Evolutionary conservation across 2,797 vertebrate genomes (phyloP).

Genomic region (Galago senegalensis): DNA sequence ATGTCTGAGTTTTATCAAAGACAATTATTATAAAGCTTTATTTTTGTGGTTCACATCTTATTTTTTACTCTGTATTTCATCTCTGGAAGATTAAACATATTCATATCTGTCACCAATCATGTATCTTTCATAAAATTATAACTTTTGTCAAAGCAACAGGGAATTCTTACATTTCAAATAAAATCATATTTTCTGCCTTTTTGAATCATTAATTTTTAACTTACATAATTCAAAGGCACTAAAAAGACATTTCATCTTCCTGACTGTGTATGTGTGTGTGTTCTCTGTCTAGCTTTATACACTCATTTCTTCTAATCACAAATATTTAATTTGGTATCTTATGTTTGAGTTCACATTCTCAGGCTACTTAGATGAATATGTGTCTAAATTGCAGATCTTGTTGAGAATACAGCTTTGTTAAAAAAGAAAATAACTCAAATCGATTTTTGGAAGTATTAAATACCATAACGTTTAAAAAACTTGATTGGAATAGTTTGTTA

Average conservation of each 20-base stretch:
- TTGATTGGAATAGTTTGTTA: neutral
- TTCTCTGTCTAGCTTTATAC: neutral
- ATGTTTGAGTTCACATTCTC: neutral
- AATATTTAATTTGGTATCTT: neutral
- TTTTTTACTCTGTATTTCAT: neutral
- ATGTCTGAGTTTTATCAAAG: neutral
- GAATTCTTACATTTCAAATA: neutral
- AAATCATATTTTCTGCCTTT: neutral
- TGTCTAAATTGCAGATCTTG: neutral
- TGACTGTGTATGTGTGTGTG: neutral
- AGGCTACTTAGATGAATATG: neutral
- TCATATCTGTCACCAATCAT: neutral
- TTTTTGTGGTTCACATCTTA: neutral
- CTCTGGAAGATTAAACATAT: neutral
- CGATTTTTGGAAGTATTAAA: neutral
- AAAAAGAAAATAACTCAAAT: neutral
- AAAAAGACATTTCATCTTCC: neutral
- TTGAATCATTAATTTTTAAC: neutral
- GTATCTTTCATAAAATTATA: neutral
- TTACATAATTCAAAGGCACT: neutral
- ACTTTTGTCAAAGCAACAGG: slow-evolving; percentile 5
- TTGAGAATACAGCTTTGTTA: neutral
- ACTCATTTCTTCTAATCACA: neutral
- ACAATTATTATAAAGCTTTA: neutral
- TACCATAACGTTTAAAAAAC: neutral